Percentiles rank a stretch among this genome's conserved stretches.
Evolutionary conservation across 2,888 invertebrate species (phyloP).

Genomic region (Pristionchus maxplancki): DNA sequence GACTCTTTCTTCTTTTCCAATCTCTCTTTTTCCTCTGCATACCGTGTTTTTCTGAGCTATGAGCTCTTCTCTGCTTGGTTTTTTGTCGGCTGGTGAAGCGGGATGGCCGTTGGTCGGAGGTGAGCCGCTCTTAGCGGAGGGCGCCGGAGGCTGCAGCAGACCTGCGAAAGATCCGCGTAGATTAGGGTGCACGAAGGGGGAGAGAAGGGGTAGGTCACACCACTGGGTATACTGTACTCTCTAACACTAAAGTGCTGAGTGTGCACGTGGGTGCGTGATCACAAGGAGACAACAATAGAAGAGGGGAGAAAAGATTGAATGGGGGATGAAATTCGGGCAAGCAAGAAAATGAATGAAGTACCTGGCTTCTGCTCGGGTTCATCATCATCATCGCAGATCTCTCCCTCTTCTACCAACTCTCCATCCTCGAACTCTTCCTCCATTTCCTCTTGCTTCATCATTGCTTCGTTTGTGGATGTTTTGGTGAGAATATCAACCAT

Average conservation of each 20-base stretch:
- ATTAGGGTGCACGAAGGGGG: not conserved
- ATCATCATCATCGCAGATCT: slow-evolving; percentile 52
- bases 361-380: slow-evolving; percentile 46
- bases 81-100: not conserved
- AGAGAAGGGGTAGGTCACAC: not conserved
- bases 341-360: not conserved
- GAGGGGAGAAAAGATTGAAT: not conserved
- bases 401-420: slow-evolving; percentile 51
- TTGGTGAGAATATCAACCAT: slow-evolving; percentile 51
- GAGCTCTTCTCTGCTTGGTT: slow-evolving; percentile 35
- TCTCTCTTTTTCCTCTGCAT: slow-evolving; percentile 33
- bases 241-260: not conserved
- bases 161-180: slow-evolving; percentile 3
- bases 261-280: slow-evolving; percentile 17
- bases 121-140: not conserved
- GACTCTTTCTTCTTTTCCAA: not conserved
- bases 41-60: slow-evolving; percentile 1
- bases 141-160: slow-evolving; percentile 9
- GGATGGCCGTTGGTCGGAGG: slow-evolving; percentile 26
- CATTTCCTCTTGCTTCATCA: slow-evolving; percentile 16
- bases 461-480: not conserved
- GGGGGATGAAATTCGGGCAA: not conserved
- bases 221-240: slow-evolving; percentile 29
- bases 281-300: slow-evolving; percentile 35
- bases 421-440: slow-evolving; percentile 52